phyloP scores from a whole-genome alignment of 2,888 invertebrate genomes.

The Gymnocheta viridis region DNA sequence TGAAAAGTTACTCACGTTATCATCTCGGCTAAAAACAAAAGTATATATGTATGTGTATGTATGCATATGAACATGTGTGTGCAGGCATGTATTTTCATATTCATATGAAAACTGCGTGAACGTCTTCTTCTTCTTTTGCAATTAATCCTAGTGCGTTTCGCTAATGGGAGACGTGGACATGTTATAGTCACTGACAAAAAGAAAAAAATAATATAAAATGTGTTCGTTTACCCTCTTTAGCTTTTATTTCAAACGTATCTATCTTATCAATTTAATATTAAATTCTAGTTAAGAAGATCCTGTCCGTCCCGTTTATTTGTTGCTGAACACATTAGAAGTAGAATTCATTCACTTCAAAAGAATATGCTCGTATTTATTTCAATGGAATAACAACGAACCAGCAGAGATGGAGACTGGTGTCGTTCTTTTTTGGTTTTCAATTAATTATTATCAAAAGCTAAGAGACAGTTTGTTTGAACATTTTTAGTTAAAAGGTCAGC shows the following conservation, averaged over 20 bases:
- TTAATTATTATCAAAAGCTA: too few species aligned
- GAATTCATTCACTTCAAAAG: background rate
- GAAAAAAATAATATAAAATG: background rate
- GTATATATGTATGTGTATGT: too few species aligned
- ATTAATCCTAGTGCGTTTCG: constrained; percentile 30
- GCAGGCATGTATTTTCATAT: background rate
- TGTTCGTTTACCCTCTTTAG: background rate
- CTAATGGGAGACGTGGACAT: background rate
- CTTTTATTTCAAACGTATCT: background rate
- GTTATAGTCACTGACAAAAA: background rate
- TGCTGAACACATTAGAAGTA: background rate
- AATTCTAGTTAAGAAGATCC: background rate
- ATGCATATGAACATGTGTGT: background rate
- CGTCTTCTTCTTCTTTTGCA: constrained; percentile 39
- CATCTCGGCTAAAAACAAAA: too few species aligned
- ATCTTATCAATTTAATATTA: background rate
- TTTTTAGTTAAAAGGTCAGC: too few species aligned
- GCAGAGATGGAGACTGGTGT: too few species aligned
- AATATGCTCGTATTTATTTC: background rate
- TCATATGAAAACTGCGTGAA: constrained; percentile 31
- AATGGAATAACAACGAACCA: too few species aligned
- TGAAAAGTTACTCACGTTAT: too few species aligned
- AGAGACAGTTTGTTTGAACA: too few species aligned
- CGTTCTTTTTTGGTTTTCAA: too few species aligned
- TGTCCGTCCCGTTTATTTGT: background rate